Percentiles rank a stretch among this genome's conserved stretches.
Conservation (phyloP, 2,888 invertebrate genomes). For the Seira musarum region DNA sequence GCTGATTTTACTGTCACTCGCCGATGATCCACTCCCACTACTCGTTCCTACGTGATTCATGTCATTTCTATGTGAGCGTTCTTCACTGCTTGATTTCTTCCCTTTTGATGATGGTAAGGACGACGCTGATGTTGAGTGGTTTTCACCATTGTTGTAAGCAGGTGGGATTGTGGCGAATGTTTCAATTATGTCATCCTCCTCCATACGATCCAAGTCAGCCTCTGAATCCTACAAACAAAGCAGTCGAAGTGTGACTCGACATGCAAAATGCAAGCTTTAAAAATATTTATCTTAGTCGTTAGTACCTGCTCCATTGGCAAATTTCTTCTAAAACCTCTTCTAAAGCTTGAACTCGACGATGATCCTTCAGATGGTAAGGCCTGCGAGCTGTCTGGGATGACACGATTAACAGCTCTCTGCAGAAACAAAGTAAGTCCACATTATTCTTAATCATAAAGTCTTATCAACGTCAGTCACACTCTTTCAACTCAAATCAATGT, state of each 20-base stretch:
- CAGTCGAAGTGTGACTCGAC: no score
- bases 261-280: no score
- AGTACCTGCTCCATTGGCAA: slow-evolving; percentile 47
- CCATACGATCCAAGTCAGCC: slow-evolving; percentile 52
- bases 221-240: slow-evolving; percentile 38
- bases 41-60: slow-evolving; percentile 48
- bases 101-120: slow-evolving; percentile 21
- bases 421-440: slow-evolving; percentile 40
- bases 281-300: no score
- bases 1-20: slow-evolving; percentile 26
- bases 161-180: slow-evolving; percentile 30
- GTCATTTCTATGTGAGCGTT: slow-evolving; percentile 42
- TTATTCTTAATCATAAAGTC: not conserved
- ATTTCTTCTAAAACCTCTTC: slow-evolving; percentile 18
- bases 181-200: slow-evolving; percentile 52
- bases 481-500: no score
- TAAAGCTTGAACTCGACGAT: not conserved
- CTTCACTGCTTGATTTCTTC: slow-evolving; percentile 17
- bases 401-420: slow-evolving; percentile 79
- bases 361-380: slow-evolving; percentile 75
- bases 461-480: no score
- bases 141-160: slow-evolving; percentile 47
- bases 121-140: slow-evolving; percentile 29
- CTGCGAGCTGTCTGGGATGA: slow-evolving; percentile 83
- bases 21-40: slow-evolving; percentile 9